Conservation (phyloP, 1,140 invertebrate species). For the Chironomus tepperi region DNA sequence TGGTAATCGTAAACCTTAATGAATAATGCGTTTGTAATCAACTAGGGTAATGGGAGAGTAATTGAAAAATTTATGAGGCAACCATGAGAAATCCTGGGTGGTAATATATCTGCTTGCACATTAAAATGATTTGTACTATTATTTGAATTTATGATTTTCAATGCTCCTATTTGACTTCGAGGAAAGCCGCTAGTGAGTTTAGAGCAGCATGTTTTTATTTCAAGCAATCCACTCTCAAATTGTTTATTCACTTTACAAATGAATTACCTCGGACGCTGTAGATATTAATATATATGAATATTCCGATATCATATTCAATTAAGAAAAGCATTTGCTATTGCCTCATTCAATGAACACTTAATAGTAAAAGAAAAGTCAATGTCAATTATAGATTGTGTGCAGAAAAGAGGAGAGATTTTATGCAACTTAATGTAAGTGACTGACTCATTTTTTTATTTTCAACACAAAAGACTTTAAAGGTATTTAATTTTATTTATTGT, state of each 20-base stretch:
- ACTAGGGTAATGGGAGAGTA: background rate
- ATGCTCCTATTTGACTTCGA: background rate
- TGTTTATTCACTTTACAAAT: too few species aligned
- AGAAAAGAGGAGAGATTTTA: too few species aligned
- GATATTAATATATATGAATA: too few species aligned
- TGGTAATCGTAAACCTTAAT: too few species aligned
- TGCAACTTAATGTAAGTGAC: too few species aligned
- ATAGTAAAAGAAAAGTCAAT: background rate
- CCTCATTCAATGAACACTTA: background rate
- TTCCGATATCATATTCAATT: background rate
- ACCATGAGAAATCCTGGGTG: background rate
- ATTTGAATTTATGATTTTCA: conserved; percentile 17
- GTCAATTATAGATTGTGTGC: too few species aligned
- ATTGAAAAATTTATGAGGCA: background rate
- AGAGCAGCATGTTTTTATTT: background rate
- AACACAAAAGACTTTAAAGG: too few species aligned
- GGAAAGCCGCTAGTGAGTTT: background rate
- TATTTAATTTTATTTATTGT: too few species aligned
- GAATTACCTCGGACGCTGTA: too few species aligned
- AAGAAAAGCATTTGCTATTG: conserved; percentile 1
- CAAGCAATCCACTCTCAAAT: background rate
- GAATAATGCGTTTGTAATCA: too few species aligned
- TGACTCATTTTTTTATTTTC: too few species aligned
- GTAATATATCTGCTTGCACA: conserved; percentile 12
- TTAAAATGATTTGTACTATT: conserved; percentile 22